Evolutionary conservation across 2,888 invertebrate species (phyloP), one percentile per base, ranked within the genome.

Genomic region (Polymixis flavicincta): DNA sequence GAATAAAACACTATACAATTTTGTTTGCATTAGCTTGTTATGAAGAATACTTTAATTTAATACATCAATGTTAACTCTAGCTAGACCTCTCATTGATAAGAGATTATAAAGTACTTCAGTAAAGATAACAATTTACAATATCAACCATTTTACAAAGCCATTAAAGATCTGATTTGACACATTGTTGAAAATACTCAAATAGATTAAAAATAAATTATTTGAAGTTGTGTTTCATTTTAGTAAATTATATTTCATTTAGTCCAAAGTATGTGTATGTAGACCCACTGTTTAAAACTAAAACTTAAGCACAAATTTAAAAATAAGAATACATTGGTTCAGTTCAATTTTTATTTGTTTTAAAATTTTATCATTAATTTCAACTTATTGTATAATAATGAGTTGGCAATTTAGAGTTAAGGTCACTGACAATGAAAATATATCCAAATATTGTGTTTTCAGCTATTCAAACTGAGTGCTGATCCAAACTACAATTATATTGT

Each of bases 291-390:
- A 48, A 54, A 79, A 72, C 55, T 61, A 57, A 65, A 66, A 32
- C 37, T 28, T 75, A 74, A 28, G 42, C 17, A 75, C 54, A 70
- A 72, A 67, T 76, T 52, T 54, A 70, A 69, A 73, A 83, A 83
- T 72, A 82, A 76, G 66, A 85, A 82, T 85, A 82, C 73, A 76
- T 68, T 74, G 42, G 11, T 60, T 66, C 61, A 74, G 71, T 74
- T 67, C 13, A 71, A 63, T 55, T 57, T 74, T 69, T 69, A 63
- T 55, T 65, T 66, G 1, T 37, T 54, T 57, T 22, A 32, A 60
- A 54, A 42, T 65, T 32, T 59, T 55, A 72, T 74, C 17, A 69
- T 45, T 79, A 7, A 28, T 37, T 75, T 81, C 42, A 61, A 67
- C 63, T 55, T 78, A 65, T 32, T 57, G 22, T 17, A 54, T 65